phyloP scores from a whole-genome alignment of 2,797 vertebrate genomes.

The Xyrichtys novacula region DNA sequence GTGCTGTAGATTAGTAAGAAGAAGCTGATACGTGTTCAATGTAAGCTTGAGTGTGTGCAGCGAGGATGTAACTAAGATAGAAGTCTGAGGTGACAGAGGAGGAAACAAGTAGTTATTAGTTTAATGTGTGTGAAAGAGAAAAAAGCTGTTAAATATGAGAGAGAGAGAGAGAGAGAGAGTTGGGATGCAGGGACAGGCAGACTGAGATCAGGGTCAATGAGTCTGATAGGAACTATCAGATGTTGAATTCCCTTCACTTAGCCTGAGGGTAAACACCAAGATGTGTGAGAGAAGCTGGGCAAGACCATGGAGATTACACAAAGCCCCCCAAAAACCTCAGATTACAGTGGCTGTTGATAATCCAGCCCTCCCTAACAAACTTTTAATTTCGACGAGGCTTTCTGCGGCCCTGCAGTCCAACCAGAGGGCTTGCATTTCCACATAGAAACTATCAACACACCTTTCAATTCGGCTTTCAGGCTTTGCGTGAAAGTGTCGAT shows the following conservation, averaged over 20 bases:
- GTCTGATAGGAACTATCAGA: slow-evolving; percentile 63
- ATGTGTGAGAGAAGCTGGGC: slow-evolving; percentile 27
- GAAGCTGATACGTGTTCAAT: slow-evolving; percentile 58
- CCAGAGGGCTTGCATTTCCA: slow-evolving; percentile 60
- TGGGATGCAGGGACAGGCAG: slow-evolving; percentile 29
- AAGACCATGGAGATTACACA: slow-evolving; percentile 12
- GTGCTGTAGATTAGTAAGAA: slow-evolving; percentile 53
- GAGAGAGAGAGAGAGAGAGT: slow-evolving; percentile 38
- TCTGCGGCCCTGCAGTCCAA: slow-evolving; percentile 72
- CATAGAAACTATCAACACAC: slow-evolving; percentile 75
- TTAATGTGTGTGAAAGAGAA: slow-evolving; percentile 17
- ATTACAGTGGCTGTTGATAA: slow-evolving; percentile 37
- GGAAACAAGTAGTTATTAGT: slow-evolving; percentile 25
- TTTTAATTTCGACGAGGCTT: slow-evolving; percentile 64
- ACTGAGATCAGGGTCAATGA: slow-evolving; percentile 69
- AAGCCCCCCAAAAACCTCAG: not conserved
- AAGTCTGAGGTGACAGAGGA: slow-evolving; percentile 20
- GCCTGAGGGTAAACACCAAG: slow-evolving; percentile 17
- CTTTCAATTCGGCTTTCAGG: slow-evolving; percentile 86
- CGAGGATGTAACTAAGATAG: slow-evolving; percentile 46
- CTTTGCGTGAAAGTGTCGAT: slow-evolving; percentile 64
- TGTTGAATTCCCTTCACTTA: slow-evolving; percentile 67
- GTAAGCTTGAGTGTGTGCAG: slow-evolving; percentile 43
- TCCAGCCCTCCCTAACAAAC: slow-evolving; percentile 38
- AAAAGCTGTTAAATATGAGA: slow-evolving; percentile 53